These are phyloP conservation scores for Serrognathus titanus DNA, from an alignment of 2,888 invertebrate species.

Conservation along the genomic window DNA sequence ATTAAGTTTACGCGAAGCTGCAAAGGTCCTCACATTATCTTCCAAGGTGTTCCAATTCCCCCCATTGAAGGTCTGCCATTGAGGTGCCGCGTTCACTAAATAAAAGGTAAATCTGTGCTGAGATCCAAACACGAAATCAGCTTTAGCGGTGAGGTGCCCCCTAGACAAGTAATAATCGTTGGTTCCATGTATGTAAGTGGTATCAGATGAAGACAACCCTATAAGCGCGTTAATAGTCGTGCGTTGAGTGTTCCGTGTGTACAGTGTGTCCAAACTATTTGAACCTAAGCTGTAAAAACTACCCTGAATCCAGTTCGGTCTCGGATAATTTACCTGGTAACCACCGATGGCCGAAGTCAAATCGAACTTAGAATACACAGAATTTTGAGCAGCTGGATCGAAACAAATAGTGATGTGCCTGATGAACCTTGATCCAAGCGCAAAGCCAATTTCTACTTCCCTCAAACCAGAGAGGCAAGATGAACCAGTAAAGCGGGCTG, in stretches of 20 bases:
- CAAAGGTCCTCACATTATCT: conserved; percentile 48
- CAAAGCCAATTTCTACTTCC: conserved; percentile 52
- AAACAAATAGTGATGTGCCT: conserved; percentile 56
- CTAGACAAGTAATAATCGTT: conserved; percentile 50
- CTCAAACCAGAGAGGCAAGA: conserved; percentile 45
- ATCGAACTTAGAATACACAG: conserved; percentile 54
- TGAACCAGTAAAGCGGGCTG: conserved; percentile 46
- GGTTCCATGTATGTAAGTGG: conserved; percentile 51
- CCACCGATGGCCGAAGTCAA: conserved; percentile 49
- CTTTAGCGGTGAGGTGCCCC: conserved; percentile 61
- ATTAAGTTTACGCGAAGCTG: conserved; percentile 38
- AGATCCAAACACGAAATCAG: conserved; percentile 58
- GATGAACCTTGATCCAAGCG: conserved; percentile 49
- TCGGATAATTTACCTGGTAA: conserved; percentile 50
- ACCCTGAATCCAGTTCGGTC: conserved; percentile 52
- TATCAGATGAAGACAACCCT: conserved; percentile 31
- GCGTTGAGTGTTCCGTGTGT: conserved; percentile 35
- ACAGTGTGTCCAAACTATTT: conserved; percentile 36
- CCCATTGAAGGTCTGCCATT: conserved; percentile 62
- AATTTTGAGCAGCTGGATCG: conserved; percentile 50
- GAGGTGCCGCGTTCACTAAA: conserved; percentile 63
- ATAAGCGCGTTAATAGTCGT: conserved; percentile 37
- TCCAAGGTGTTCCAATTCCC: conserved; percentile 57
- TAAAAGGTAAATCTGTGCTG: conserved; percentile 60
- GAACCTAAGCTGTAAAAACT: conserved; percentile 43